A percentile compares a stretch with the other conserved stretches of the same genome.
Conservation (phyloP, 2,888 invertebrate species). For the Mesorhabditis sp. region DNA sequence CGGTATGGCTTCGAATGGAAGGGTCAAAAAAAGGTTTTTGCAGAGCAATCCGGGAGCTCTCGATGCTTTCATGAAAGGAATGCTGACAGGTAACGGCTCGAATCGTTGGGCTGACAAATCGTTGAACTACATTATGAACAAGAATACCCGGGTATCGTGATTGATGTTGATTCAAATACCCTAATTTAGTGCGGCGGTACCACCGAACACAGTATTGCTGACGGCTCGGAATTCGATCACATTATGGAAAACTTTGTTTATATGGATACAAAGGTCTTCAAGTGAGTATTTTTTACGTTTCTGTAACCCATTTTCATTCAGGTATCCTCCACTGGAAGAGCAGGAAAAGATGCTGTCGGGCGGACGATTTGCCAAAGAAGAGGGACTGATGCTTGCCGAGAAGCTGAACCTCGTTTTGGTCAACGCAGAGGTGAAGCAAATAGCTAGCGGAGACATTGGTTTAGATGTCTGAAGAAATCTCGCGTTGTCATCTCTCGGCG, state of each 20-base stretch:
- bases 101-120: conserved; percentile 54
- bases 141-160: conserved; percentile 30
- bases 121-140: conserved; percentile 42
- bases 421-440: conserved; percentile 18
- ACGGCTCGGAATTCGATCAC: conserved; percentile 53
- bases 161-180: background rate
- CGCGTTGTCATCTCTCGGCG: conserved; percentile 23
- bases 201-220: conserved; percentile 46
- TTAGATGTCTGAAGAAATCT: conserved; percentile 32
- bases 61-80: conserved; percentile 36
- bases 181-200: conserved; percentile 39
- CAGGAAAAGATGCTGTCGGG: conserved; percentile 21
- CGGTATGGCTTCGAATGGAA: conserved; percentile 10
- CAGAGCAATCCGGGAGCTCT: conserved; percentile 34
- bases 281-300: conserved; percentile 8
- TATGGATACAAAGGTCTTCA: conserved; percentile 36
- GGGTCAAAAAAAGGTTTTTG: conserved; percentile 1
- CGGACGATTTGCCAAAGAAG: conserved; percentile 9
- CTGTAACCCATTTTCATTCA: background rate
- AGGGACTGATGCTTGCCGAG: conserved; percentile 30
- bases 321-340: conserved; percentile 27
- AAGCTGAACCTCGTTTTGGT: conserved; percentile 30
- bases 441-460: conserved; percentile 3
- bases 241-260: conserved; percentile 47
- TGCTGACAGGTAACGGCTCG: conserved; percentile 44